A percentile compares a stretch with the other conserved stretches of the same genome.
These are phyloP conservation scores for Agrotis segetum DNA, from an alignment of 2,888 invertebrate genomes.

Conservation along the genomic window DNA sequence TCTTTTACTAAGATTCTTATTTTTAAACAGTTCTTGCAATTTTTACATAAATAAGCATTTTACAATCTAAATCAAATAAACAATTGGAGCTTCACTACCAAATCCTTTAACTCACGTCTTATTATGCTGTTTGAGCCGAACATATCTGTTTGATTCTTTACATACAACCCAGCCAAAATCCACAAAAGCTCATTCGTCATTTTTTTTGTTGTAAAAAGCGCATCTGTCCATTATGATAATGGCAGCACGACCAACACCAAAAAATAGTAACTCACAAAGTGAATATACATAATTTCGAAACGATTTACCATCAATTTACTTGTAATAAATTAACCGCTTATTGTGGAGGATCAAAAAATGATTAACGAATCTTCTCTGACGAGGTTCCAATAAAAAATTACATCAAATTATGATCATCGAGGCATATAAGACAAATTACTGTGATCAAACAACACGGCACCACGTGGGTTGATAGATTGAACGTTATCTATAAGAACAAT, in stretches of 20 bases:
- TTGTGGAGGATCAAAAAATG: constrained; percentile 54
- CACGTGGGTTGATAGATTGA: constrained; percentile 88
- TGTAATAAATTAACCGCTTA: constrained; percentile 56
- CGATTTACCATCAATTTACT: constrained; percentile 57
- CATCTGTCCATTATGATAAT: constrained; percentile 12
- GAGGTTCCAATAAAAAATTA: constrained; percentile 65
- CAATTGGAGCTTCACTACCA: neutral
- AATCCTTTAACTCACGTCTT: neutral
- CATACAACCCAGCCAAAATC: neutral
- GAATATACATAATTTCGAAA: constrained; percentile 53
- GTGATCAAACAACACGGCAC: constrained; percentile 84
- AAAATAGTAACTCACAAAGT: constrained; percentile 34
- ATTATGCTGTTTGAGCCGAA: constrained; percentile 3
- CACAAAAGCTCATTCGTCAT: neutral
- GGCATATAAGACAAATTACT: constrained; percentile 86
- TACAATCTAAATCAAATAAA: too few relatives aligned
- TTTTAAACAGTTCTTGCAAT: neutral
- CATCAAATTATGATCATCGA: constrained; percentile 77
- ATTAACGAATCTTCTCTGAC: constrained; percentile 61
- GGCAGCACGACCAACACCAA: constrained; percentile 15
- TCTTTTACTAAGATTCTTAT: neutral
- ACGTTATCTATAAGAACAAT: constrained; percentile 83
- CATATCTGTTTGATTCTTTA: neutral
- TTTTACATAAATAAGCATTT: too few relatives aligned
- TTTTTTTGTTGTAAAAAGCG: neutral